Evolutionary conservation across 2,888 invertebrate species (phyloP).

Genomic region (Pachliopta kotzebuea): DNA sequence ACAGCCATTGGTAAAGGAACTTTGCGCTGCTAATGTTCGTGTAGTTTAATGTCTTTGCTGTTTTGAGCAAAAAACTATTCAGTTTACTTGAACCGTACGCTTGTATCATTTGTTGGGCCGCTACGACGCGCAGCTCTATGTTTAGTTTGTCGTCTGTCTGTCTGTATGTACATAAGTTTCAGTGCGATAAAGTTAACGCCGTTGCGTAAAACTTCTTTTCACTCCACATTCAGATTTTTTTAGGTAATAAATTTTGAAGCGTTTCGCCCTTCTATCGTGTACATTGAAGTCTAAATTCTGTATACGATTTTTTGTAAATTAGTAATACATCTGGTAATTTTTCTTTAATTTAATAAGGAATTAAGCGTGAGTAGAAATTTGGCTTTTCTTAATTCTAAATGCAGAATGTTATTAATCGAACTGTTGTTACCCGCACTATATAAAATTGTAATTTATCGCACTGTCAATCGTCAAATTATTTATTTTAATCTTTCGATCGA

Average conservation of each 20-base stretch:
- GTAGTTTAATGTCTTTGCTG: background rate
- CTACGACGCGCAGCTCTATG: too few species aligned
- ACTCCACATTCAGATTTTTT: background rate
- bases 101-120: conserved; percentile 3
- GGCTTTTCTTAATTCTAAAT: conserved; percentile 22
- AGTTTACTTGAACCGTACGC: background rate
- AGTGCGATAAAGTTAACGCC: conserved; percentile 23
- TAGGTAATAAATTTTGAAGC: conserved; percentile 3
- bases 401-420: conserved; percentile 13
- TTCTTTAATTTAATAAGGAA: conserved; percentile 21
- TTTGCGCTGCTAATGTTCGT: background rate
- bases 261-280: conserved; percentile 20
- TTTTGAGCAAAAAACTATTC: background rate
- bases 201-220: conserved; percentile 5
- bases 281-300: conserved; percentile 19
- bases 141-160: too few species aligned
- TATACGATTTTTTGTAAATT: conserved; percentile 29
- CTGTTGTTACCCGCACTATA: conserved; percentile 26
- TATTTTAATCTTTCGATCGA: conserved; percentile 18
- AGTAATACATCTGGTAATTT: conserved; percentile 11
- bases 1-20: background rate
- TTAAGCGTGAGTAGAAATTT: conserved; percentile 23
- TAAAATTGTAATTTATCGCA: conserved; percentile 32
- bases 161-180: conserved; percentile 15
- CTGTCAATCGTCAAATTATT: conserved; percentile 29